These are phyloP conservation scores for Tigriopus japonicus DNA, from an alignment of 1,140 invertebrate genomes.

Conservation along the genomic window DNA sequence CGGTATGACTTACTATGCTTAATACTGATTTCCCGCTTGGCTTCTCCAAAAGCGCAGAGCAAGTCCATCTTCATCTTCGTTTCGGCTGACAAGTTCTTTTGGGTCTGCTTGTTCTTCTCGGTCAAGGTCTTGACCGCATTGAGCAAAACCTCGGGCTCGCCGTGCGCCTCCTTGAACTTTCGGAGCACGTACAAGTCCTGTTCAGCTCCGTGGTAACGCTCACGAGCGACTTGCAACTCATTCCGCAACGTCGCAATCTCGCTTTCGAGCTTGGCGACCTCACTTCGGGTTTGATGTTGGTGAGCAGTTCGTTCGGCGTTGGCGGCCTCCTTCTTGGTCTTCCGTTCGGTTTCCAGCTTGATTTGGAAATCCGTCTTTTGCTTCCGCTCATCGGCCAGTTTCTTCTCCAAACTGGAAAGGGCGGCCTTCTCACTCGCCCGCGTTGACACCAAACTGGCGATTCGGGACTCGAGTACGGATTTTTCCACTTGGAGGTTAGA, in stretches of 20 bases:
- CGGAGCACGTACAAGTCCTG: conserved; percentile 28
- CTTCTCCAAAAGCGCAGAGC: conserved; percentile 84
- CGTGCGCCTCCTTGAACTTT: conserved; percentile 47
- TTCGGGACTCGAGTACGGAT: conserved; percentile 25
- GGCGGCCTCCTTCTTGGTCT: conserved; percentile 45
- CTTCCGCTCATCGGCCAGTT: conserved; percentile 61
- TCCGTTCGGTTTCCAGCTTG: conserved; percentile 33
- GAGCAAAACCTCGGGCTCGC: conserved; percentile 57
- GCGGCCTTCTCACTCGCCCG: conserved; percentile 47
- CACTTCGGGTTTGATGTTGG: neutral
- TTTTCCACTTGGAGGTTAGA: conserved; percentile 14
- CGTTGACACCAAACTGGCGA: conserved; percentile 45
- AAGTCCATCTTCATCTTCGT: conserved; percentile 79
- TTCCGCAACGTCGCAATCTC: conserved; percentile 50
- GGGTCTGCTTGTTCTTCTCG: conserved; percentile 67
- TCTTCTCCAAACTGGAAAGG: conserved; percentile 50
- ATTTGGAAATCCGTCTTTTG: conserved; percentile 53
- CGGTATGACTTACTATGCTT: conserved; percentile 63
- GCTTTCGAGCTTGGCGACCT: conserved; percentile 42
- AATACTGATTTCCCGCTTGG: conserved; percentile 76
- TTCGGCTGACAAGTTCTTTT: conserved; percentile 81
- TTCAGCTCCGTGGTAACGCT: conserved; percentile 36
- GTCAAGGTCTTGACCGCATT: conserved; percentile 57
- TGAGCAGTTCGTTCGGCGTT: conserved; percentile 7
- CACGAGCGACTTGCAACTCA: conserved; percentile 54